Percentiles rank a stretch among this genome's conserved stretches.
phyloP scores from a whole-genome alignment of 2,113 vertebrate genomes.

The Daphoenositta chrysoptera region DNA sequence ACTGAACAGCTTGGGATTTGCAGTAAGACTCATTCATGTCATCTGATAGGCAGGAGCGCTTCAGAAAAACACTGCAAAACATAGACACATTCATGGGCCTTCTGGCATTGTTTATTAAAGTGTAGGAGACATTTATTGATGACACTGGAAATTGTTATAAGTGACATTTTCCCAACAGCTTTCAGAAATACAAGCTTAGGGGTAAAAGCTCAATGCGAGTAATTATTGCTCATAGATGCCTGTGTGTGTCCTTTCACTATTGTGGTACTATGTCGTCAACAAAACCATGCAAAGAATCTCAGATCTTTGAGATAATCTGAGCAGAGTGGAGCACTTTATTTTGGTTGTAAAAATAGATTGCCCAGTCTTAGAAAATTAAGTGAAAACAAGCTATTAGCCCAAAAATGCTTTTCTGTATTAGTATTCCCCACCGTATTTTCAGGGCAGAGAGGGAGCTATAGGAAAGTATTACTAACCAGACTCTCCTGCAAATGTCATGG shows the following conservation, averaged over 20 bases:
- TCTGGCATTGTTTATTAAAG: neutral
- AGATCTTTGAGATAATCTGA: neutral
- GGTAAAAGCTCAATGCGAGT: neutral
- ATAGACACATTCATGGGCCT: neutral
- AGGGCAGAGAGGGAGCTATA: neutral
- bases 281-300: neutral
- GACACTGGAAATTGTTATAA: neutral
- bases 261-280: neutral
- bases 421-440: neutral
- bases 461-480: neutral
- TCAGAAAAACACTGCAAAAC: neutral
- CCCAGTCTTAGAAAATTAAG: neutral
- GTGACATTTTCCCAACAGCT: neutral
- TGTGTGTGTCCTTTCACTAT: neutral
- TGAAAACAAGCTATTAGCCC: neutral
- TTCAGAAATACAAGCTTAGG: neutral
- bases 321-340: neutral
- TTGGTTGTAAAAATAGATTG: neutral
- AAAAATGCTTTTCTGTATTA: neutral
- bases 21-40: neutral
- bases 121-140: neutral
- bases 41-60: neutral
- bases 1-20: neutral
- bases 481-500: neutral
- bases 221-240: neutral